These are phyloP conservation scores for Leptestheria dahalacensis DNA, from an alignment of 1,140 invertebrate genomes.

Conservation along the genomic window DNA sequence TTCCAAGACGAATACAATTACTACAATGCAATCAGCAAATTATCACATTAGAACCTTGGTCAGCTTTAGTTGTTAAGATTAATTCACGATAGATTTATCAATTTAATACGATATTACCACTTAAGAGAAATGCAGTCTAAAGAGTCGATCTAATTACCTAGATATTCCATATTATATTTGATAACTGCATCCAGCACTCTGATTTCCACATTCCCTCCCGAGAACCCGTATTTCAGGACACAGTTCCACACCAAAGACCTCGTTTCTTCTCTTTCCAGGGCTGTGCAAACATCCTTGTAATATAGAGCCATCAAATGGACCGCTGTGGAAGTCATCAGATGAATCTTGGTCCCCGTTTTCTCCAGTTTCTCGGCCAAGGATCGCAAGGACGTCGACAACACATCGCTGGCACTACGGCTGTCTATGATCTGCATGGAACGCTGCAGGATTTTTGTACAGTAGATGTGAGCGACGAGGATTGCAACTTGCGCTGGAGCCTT, in stretches of 20 bases:
- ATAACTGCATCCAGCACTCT: neutral
- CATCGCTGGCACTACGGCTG: neutral
- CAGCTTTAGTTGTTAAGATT: neutral
- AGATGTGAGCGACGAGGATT: neutral
- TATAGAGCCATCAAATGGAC: neutral
- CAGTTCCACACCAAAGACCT: neutral
- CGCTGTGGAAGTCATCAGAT: neutral
- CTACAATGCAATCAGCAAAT: neutral
- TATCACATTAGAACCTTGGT: no score
- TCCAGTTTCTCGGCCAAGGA: neutral
- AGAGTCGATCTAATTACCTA: neutral
- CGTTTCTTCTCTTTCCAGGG: neutral
- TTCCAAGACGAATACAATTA: neutral
- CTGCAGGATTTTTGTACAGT: neutral
- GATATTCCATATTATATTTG: constrained; percentile 4
- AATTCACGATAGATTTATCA: neutral
- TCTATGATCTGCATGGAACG: neutral
- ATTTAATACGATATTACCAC: neutral
- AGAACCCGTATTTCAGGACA: neutral
- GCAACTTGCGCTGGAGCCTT: constrained; percentile 3
- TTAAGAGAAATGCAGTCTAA: neutral
- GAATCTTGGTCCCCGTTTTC: neutral
- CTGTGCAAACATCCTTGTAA: neutral
- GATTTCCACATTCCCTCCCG: neutral
- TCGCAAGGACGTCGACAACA: neutral